Base-by-base conservation (phyloP, 2,888 invertebrate genomes). In the Clistopyga incitator region DNA sequence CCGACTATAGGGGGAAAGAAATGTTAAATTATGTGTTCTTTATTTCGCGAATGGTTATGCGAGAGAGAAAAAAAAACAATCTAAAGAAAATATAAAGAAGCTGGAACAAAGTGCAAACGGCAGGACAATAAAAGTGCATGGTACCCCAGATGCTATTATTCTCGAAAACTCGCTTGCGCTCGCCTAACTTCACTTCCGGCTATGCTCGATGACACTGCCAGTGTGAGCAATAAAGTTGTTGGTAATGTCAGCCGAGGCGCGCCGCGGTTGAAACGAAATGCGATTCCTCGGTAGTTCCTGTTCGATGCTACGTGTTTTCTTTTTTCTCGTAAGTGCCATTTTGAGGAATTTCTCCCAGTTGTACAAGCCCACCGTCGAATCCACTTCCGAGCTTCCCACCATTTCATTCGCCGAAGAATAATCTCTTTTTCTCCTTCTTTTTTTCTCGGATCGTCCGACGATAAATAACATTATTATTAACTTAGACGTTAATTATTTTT, bases 121-220 rank as follows among this genome's bases (percentile, higher is more conserved):
- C 11, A 52, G 61, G 68, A 54, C 74, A 64, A 81, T 84, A 83
- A 89, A 86, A 85, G 64, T 52, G 50, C 76, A 83, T 64, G 47
- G 72, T 78, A 65, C 84, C 72, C 81, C 75, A 75, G 83, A 84
- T 84, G 25, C 78, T 81, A 82, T 87, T 86, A 81, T 86, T 84
- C 85, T 78, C 78, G 56, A 50, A 47, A 72, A 59, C 59, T 74
- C 38, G 47, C 34, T 61, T 59, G 50, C 15, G 38, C 52, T 68
- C 23, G 23, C 23, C 42, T 42, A 56, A 23, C 65, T 71, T 42
- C 23, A 42, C 23, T 59, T 67, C 47, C 29, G 34, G 18, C 54
- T 34, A 42, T 52, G 64, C 64, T 18, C 13, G 45, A 64, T 71
- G 72, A 74, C 54, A 65, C 77, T 77, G 67, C 72, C 71, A 29